Conservation (phyloP, 2,113 vertebrate species). For the Neoarius graeffei region DNA sequence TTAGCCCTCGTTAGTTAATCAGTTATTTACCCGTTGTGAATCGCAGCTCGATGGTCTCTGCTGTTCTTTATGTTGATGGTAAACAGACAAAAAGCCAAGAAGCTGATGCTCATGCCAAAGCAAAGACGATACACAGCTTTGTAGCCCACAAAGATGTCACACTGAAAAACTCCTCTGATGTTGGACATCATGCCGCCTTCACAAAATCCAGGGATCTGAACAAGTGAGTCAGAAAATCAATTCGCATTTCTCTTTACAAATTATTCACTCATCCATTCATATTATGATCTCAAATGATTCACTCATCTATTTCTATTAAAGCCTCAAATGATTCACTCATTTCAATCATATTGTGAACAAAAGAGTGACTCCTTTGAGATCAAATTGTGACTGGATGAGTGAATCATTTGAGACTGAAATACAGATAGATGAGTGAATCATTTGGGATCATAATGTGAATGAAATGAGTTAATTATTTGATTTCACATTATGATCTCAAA, state of each 20-base stretch:
- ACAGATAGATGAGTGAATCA: not conserved
- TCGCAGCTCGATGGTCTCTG: constrained; percentile 80
- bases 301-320: not conserved
- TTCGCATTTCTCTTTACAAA: not conserved
- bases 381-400: not conserved
- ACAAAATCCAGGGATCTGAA: constrained; percentile 92
- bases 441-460: not conserved
- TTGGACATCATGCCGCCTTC: constrained; percentile 74
- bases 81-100: constrained; percentile 78
- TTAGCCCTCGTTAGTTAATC: not conserved
- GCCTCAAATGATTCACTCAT: not conserved
- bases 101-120: constrained; percentile 90
- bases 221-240: constrained; percentile 24
- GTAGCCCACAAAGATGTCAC: constrained; percentile 86
- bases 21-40: constrained; percentile 89
- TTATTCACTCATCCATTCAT: not conserved
- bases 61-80: constrained; percentile 88
- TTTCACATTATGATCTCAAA: not conserved
- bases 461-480: not conserved
- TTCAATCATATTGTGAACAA: not conserved
- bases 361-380: not conserved
- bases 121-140: constrained; percentile 90
- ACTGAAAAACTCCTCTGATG: constrained; percentile 70
- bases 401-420: not conserved
- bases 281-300: not conserved